A percentile compares a stretch with the other conserved stretches of the same genome.
phyloP scores from a whole-genome alignment of 2,113 vertebrate species.

The Chroicocephalus ridibundus region DNA sequence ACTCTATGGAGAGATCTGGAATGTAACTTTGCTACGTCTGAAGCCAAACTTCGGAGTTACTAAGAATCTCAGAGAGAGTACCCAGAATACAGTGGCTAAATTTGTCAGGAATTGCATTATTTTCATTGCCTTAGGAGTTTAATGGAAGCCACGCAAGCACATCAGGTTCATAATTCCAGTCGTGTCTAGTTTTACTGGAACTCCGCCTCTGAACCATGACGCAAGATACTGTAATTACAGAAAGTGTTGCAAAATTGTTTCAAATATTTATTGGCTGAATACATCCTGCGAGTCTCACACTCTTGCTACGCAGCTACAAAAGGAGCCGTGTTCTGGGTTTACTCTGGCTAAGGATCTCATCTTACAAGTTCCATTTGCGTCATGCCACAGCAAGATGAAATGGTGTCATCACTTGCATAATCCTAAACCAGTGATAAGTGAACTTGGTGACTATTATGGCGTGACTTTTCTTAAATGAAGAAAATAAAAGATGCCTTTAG shows the following conservation, averaged over 20 bases:
- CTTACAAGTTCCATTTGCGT: not conserved
- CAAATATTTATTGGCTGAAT: not conserved
- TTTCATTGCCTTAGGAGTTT: not conserved
- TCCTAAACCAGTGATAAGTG: not conserved
- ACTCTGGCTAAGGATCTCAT: not conserved
- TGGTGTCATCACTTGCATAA: not conserved
- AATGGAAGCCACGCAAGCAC: not conserved
- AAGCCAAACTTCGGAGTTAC: not conserved
- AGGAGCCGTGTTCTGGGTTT: not conserved
- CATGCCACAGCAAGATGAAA: not conserved
- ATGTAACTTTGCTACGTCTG: not conserved
- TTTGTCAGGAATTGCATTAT: not conserved
- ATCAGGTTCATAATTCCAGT: not conserved
- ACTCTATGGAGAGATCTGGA: not conserved
- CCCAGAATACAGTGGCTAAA: not conserved
- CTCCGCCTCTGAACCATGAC: not conserved
- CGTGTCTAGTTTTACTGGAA: not conserved
- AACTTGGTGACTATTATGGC: not conserved
- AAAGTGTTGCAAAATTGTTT: not conserved
- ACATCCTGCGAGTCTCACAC: not conserved
- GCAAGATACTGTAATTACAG: constrained; percentile 7
- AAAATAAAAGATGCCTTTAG: not conserved
- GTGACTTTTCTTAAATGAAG: not conserved
- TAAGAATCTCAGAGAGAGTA: not conserved
- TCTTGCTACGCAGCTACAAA: rapidly evolving